These are phyloP conservation scores for Bambusicola thoracicus DNA, from an alignment of 2,113 vertebrate genomes.

Conservation along the genomic window DNA sequence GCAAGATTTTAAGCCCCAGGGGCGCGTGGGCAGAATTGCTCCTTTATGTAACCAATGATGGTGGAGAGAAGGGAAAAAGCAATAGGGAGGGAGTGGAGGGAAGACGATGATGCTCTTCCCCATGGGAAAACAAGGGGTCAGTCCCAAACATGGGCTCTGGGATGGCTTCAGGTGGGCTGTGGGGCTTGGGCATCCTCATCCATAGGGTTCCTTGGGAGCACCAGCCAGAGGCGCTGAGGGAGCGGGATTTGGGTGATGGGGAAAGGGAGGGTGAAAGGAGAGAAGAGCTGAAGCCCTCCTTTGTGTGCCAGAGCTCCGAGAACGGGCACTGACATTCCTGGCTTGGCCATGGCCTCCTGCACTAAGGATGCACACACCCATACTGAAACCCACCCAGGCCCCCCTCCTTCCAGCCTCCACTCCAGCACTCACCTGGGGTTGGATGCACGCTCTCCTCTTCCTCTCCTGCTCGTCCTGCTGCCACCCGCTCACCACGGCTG, in stretches of 20 bases:
- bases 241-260: fast-evolving
- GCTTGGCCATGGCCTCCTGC: background rate
- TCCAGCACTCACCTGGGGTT: background rate
- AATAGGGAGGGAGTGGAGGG: background rate
- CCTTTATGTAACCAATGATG: background rate
- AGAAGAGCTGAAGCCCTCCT: background rate
- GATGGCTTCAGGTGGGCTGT: background rate
- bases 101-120: background rate
- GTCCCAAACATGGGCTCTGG: background rate
- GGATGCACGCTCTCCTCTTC: background rate
- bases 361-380: fast-evolving
- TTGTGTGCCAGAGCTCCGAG: background rate
- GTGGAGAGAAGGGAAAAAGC: background rate
- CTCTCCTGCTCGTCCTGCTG: background rate
- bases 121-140: background rate
- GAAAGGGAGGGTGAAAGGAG: fast-evolving
- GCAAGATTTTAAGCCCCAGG: background rate
- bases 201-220: background rate
- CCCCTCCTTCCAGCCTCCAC: background rate
- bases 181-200: background rate
- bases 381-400: background rate
- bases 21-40: background rate
- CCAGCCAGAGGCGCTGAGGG: background rate
- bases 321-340: fast-evolving
- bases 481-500: background rate